A percentile compares a stretch with the other conserved stretches of the same genome.
Conservation (phyloP, 2,888 invertebrate species). For the Trachelus iudaicus region DNA sequence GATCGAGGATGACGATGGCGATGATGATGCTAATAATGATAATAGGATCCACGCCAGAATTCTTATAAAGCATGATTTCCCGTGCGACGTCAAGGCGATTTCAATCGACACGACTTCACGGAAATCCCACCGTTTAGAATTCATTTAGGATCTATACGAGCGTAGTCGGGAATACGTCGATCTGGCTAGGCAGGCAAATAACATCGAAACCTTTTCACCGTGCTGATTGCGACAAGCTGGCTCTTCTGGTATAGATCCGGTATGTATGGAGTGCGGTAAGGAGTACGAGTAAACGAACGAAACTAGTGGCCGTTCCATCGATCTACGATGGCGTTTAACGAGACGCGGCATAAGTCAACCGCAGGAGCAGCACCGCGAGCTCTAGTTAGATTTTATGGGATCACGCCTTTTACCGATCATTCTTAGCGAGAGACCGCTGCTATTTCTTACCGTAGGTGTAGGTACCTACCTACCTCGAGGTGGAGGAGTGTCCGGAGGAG, state of each 20-base stretch:
- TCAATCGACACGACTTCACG: neutral
- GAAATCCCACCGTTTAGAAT: neutral
- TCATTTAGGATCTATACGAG: neutral
- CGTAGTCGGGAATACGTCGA: neutral
- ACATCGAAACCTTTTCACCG: neutral
- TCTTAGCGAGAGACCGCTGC: slow-evolving; percentile 1
- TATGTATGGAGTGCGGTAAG: neutral
- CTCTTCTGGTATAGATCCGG: neutral
- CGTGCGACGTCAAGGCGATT: neutral
- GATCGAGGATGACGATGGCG: neutral
- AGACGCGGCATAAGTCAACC: slow-evolving; percentile 50
- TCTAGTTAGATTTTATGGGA: slow-evolving; percentile 37
- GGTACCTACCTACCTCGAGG: neutral
- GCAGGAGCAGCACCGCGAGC: slow-evolving; percentile 30
- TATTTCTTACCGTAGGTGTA: neutral
- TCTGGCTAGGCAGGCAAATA: neutral
- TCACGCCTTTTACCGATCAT: slow-evolving; percentile 17
- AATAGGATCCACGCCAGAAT: neutral
- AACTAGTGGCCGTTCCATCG: slow-evolving; percentile 21
- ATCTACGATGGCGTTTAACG: slow-evolving; percentile 48
- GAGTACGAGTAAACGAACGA: slow-evolving; percentile 4
- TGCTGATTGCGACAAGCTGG: neutral
- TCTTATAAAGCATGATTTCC: neutral
- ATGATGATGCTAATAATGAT: neutral
- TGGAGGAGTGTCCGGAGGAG: neutral